These are phyloP conservation scores for Diarsia rubi DNA, from an alignment of 2,888 invertebrate genomes.

Conservation along the genomic window DNA sequence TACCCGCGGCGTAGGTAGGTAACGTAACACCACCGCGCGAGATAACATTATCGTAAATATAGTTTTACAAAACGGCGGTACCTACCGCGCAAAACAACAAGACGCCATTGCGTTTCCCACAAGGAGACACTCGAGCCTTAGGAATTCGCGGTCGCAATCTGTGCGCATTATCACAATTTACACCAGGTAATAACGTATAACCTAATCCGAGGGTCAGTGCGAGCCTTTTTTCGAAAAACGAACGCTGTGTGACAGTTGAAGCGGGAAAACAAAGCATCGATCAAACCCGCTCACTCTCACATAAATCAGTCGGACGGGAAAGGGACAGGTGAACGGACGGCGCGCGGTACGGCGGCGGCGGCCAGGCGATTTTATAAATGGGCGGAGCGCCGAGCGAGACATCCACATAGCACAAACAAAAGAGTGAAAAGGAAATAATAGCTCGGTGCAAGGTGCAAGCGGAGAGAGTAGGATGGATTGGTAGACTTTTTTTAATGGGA, in stretches of 20 bases:
- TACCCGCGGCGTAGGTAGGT: conserved; percentile 77
- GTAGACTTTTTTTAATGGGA: conserved; percentile 79
- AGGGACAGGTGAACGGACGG: conserved; percentile 89
- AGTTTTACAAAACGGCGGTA: conserved; percentile 86
- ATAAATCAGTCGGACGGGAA: conserved; percentile 89
- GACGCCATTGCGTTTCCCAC: conserved; percentile 75
- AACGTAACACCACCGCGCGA: conserved; percentile 84
- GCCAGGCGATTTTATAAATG: conserved; percentile 90
- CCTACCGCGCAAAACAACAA: conserved; percentile 83
- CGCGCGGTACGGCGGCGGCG: conserved; percentile 67
- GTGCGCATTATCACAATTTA: conserved; percentile 88
- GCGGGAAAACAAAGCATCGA: conserved; percentile 89
- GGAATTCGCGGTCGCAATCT: conserved; percentile 83
- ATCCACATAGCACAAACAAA: conserved; percentile 87
- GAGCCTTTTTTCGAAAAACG: conserved; percentile 82
- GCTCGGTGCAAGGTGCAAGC: conserved; percentile 86
- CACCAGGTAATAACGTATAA: conserved; percentile 80
- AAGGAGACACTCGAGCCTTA: conserved; percentile 82
- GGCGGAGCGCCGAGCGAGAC: conserved; percentile 89
- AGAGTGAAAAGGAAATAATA: conserved; percentile 89
- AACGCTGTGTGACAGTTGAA: conserved; percentile 81
- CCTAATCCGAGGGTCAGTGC: conserved; percentile 76
- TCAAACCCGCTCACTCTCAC: conserved; percentile 90
- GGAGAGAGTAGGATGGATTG: conserved; percentile 80
- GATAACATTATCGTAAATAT: conserved; percentile 89